These are phyloP conservation scores for Axis porcinus DNA, from an alignment of 2,113 vertebrate genomes.

Conservation along the genomic window DNA sequence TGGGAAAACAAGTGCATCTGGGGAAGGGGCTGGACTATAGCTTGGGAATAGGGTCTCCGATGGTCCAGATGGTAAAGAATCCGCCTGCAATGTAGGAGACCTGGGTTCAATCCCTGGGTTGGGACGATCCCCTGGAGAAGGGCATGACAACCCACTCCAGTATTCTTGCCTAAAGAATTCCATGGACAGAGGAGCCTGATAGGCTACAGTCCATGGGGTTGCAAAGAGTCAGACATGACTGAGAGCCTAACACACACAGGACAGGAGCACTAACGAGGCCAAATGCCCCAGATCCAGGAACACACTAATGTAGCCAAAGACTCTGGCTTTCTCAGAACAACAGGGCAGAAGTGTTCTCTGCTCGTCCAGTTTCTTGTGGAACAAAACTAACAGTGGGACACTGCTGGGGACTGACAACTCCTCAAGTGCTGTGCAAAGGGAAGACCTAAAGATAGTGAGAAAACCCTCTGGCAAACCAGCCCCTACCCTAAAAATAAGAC, in stretches of 20 bases:
- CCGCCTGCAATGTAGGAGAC: background rate
- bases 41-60: background rate
- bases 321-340: background rate
- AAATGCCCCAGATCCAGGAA: background rate
- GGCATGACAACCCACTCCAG: background rate
- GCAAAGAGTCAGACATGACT: background rate
- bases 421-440: background rate
- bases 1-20: background rate
- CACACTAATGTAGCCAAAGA: background rate
- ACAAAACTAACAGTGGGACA: background rate
- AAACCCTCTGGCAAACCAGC: slow-evolving; percentile 1
- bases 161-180: background rate
- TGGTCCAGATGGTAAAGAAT: background rate
- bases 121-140: background rate
- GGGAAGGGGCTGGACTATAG: background rate
- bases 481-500: slow-evolving; percentile 16
- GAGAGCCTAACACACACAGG: background rate
- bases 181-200: background rate
- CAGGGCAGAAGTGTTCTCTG: background rate
- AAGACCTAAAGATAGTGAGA: background rate
- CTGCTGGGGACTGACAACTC: background rate
- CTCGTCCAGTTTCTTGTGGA: background rate
- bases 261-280: background rate
- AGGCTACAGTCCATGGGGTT: background rate
- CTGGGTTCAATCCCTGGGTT: background rate